These are phyloP conservation scores for Hofmannophila pseudospretella DNA, from an alignment of 2,888 invertebrate species.

Conservation along the genomic window DNA sequence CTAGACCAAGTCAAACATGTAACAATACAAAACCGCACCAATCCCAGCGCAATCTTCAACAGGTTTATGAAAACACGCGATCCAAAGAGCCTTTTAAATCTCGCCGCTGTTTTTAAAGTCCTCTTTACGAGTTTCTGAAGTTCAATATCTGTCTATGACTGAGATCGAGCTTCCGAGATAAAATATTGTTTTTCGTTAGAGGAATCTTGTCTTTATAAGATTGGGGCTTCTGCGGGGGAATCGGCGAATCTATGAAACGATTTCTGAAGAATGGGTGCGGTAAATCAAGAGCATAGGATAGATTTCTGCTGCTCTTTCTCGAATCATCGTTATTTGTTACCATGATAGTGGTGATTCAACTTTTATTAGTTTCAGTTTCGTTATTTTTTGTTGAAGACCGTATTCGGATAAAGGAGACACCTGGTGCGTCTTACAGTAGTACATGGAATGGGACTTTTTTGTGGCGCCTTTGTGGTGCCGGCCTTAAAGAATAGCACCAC, in stretches of 20 bases:
- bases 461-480: too few relatives aligned
- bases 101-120: slow-evolving; percentile 25
- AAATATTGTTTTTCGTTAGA: slow-evolving; percentile 11
- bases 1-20: too few relatives aligned
- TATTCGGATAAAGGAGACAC: too few relatives aligned
- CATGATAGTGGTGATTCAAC: too few relatives aligned
- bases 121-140: slow-evolving; percentile 31
- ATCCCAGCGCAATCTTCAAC: too few relatives aligned
- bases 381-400: too few relatives aligned
- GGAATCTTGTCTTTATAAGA: slow-evolving; percentile 10
- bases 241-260: slow-evolving; percentile 6
- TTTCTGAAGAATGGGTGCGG: slow-evolving; percentile 4
- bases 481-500: too few relatives aligned
- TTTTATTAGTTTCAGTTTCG: too few relatives aligned
- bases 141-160: slow-evolving; percentile 29
- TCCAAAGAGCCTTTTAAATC: slow-evolving; percentile 15
- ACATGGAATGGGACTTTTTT: too few relatives aligned
- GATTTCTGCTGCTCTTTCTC: neutral
- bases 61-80: neutral
- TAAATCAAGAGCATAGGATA: neutral
- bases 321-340: neutral
- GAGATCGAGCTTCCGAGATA: slow-evolving; percentile 11
- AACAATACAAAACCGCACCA: too few relatives aligned
- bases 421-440: too few relatives aligned
- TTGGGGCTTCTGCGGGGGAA: slow-evolving; percentile 5